Percentiles rank a stretch among this genome's conserved stretches.
Conservation (phyloP, 2,888 invertebrate genomes). For the Ochropacha duplaris region DNA sequence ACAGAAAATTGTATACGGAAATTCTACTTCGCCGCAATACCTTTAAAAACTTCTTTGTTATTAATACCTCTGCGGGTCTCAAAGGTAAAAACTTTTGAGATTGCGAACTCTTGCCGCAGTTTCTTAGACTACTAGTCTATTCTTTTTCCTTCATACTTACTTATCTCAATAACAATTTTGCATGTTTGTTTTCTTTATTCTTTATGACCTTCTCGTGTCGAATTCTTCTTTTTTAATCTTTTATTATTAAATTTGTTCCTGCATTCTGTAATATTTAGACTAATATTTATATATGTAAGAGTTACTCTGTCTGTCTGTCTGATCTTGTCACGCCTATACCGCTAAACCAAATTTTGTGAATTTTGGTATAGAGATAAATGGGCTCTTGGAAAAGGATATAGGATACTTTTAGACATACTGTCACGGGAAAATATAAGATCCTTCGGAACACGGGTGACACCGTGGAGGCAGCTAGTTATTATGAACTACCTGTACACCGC, state of each 20-base stretch:
- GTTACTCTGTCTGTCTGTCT: too few species aligned
- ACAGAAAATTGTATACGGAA: constrained; percentile 2
- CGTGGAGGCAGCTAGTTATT: too few species aligned
- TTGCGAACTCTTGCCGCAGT: neutral
- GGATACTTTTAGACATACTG: too few species aligned
- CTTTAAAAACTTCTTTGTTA: constrained; percentile 17
- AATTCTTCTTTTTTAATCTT: too few species aligned
- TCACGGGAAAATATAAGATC: too few species aligned
- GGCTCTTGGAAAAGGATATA: too few species aligned
- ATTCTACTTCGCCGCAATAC: constrained; percentile 23
- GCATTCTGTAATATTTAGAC: neutral
- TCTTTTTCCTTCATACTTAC: neutral
- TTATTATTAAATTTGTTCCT: neutral
- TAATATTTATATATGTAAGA: too few species aligned
- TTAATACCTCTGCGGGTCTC: constrained; percentile 11
- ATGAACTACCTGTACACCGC: too few species aligned
- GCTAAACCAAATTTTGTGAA: too few species aligned
- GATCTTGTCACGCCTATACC: too few species aligned
- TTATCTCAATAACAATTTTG: neutral
- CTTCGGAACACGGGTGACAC: too few species aligned
- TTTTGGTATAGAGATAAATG: too few species aligned
- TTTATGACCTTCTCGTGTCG: neutral
- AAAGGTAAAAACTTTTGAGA: constrained; percentile 7
- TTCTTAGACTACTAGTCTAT: neutral
- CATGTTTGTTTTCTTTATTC: neutral